These are phyloP conservation scores for Elephantulus edwardii DNA, from an alignment of 2,113 vertebrate species.

Conservation along the genomic window DNA sequence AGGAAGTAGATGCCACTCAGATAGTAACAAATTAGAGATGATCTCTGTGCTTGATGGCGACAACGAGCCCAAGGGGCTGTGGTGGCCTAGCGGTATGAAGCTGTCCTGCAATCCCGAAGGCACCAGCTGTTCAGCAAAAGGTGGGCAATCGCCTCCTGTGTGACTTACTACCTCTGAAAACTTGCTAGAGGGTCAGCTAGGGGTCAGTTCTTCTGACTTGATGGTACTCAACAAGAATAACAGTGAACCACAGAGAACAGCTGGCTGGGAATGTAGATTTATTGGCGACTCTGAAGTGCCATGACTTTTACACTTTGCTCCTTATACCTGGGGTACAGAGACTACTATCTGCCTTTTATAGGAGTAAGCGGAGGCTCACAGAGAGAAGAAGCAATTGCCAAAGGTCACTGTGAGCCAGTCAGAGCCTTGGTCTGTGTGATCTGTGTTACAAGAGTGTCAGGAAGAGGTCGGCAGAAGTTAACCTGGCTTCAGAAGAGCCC, in stretches of 20 bases:
- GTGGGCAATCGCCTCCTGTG: no score
- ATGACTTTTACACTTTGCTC: not conserved
- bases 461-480: not conserved
- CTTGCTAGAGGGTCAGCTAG: no score
- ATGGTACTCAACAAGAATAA: no score
- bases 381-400: not conserved
- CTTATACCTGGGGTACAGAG: not conserved
- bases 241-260: not conserved
- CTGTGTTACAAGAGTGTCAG: not conserved
- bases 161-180: no score
- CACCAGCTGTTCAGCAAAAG: no score
- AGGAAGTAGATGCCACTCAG: no score
- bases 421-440: not conserved
- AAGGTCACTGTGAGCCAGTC: not conserved
- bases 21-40: no score
- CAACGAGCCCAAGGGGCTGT: no score
- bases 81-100: no score
- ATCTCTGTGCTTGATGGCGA: no score
- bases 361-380: not conserved
- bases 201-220: no score
- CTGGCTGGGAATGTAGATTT: not conserved
- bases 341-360: not conserved
- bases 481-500: not conserved
- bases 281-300: not conserved
- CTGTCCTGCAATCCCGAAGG: no score